Percentiles rank a stretch among this genome's conserved stretches.
phyloP scores from a whole-genome alignment of 2,113 vertebrate genomes.

The Pluvialis apricaria region DNA sequence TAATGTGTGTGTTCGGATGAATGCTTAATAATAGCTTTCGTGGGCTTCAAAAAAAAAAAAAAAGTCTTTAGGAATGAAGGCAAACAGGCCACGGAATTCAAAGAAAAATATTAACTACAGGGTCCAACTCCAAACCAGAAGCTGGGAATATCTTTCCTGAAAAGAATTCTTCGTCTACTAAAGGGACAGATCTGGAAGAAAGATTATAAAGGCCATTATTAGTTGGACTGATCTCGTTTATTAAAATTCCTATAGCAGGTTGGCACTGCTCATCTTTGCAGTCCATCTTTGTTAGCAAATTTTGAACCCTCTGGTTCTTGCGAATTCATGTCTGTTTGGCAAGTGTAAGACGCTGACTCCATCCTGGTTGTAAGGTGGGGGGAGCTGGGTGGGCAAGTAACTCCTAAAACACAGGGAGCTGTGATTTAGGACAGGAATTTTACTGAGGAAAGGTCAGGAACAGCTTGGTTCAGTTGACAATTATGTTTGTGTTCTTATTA shows the following conservation, averaged over 20 bases:
- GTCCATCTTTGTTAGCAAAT: not conserved
- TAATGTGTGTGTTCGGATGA: not conserved
- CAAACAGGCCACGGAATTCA: not conserved
- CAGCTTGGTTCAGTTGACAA: not conserved
- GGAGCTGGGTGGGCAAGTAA: not conserved
- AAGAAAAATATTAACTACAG: not conserved
- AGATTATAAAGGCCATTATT: not conserved
- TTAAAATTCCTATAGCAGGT: not conserved
- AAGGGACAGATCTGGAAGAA: not conserved
- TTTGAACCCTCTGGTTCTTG: not conserved
- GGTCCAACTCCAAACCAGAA: not conserved
- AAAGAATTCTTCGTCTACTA: not conserved
- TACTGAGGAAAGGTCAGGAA: not conserved
- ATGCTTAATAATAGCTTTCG: not conserved
- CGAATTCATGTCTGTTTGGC: not conserved
- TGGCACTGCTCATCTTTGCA: not conserved
- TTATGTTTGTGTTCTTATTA: slow-evolving; percentile 13
- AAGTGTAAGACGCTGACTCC: not conserved
- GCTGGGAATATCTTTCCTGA: not conserved
- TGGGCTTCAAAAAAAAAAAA: not conserved
- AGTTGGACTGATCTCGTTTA: not conserved
- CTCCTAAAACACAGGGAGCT: not conserved
- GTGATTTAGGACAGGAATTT: not conserved
- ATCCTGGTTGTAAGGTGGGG: not conserved
- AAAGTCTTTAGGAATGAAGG: not conserved